Conservation (phyloP, 2,888 invertebrate genomes). For the Microctonus aethiopoides region DNA sequence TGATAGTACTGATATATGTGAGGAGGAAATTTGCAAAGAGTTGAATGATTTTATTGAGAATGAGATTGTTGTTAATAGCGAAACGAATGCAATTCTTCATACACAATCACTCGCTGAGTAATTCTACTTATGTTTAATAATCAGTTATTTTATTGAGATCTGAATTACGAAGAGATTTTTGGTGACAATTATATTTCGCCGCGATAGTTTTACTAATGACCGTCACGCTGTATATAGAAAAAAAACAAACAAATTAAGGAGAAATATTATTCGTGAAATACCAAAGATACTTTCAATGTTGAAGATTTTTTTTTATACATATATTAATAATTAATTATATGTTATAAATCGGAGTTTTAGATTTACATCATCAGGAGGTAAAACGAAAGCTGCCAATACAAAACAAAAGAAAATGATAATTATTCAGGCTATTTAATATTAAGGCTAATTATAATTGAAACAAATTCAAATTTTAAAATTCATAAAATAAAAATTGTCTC, state of each 20-base stretch:
- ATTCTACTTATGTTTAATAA: background rate
- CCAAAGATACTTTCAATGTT: conserved; percentile 20
- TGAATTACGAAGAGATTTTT: background rate
- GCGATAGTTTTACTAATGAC: background rate
- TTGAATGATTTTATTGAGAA: conserved; percentile 59
- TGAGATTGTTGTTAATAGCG: conserved; percentile 43
- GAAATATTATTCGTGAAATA: conserved; percentile 14
- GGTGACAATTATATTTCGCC: background rate
- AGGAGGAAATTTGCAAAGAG: conserved; percentile 60
- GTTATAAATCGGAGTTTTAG: background rate
- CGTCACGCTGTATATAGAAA: conserved; percentile 16
- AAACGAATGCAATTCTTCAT: conserved; percentile 33
- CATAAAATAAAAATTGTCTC: background rate
- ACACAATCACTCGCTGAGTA: conserved; percentile 30
- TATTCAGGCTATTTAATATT: conserved; percentile 7
- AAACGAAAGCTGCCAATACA: background rate
- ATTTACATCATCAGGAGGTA: background rate
- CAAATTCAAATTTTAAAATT: background rate
- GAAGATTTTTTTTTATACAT: background rate
- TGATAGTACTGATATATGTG: conserved; percentile 55
- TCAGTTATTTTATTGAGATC: background rate
- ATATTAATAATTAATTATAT: background rate
- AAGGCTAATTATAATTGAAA: background rate
- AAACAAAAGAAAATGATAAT: too few species aligned
- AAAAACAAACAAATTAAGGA: background rate